A percentile compares a stretch with the other conserved stretches of the same genome.
These are phyloP conservation scores for Clarias fuscus DNA, from an alignment of 2,797 vertebrate species.

Conservation along the genomic window DNA sequence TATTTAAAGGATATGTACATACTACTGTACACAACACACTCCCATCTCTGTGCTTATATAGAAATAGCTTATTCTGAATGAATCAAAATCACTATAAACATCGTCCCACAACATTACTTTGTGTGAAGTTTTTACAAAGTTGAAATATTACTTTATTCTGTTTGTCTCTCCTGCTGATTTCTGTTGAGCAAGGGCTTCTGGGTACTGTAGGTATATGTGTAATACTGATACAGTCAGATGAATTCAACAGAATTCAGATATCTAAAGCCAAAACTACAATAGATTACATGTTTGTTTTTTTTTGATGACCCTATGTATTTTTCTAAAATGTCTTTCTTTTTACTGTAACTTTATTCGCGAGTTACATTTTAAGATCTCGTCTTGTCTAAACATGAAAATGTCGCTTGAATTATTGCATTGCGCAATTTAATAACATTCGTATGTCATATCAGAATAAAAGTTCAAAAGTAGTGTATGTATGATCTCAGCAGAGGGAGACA, in stretches of 20 bases:
- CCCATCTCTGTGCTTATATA: not conserved
- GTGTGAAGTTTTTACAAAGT: not conserved
- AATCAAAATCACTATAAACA: not conserved
- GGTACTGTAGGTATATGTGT: not conserved
- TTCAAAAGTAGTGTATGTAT: not conserved
- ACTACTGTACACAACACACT: too few species aligned
- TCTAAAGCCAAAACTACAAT: not conserved
- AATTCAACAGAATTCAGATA: not conserved
- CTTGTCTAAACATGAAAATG: constrained; percentile 62
- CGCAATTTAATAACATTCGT: not conserved
- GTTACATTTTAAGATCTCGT: constrained; percentile 43
- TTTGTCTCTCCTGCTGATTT: not conserved
- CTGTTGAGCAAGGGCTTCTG: not conserved
- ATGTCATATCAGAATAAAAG: not conserved
- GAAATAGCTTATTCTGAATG: too few species aligned
- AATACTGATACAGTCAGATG: not conserved
- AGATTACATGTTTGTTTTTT: not conserved
- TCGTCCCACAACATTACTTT: not conserved
- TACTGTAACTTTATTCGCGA: too few species aligned
- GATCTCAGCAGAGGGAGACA: constrained; percentile 29
- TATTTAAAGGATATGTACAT: not conserved
- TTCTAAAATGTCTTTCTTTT: not conserved
- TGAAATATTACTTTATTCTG: not conserved
- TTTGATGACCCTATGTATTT: not conserved
- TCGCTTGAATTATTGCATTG: too few species aligned